Percentiles rank a stretch among this genome's conserved stretches.
Evolutionary conservation across 64 coral and sea anemone species (phyloP).

Genomic region (Cladopsammia gracilis): DNA sequence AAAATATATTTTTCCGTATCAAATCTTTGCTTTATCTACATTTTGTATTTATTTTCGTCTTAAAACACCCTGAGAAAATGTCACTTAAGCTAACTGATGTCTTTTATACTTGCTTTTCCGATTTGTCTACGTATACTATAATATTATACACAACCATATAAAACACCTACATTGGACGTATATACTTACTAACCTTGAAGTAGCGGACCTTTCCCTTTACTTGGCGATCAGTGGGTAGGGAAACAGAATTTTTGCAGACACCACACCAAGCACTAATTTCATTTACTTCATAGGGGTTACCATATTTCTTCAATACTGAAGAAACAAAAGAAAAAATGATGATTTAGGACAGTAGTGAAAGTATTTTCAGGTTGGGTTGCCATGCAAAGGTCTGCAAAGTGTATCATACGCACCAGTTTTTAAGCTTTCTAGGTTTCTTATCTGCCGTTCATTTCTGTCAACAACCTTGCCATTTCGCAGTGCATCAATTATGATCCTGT

Average conservation of each 20-base stretch:
- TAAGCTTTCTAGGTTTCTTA: conserved; percentile 36
- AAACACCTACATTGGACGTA: too few relatives aligned
- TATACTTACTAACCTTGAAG: conserved; percentile 69
- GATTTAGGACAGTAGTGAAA: conserved; percentile 2
- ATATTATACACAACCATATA: too few relatives aligned
- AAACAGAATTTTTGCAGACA: conserved; percentile 36
- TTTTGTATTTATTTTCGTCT: background rate
- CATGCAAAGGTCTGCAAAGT: conserved; percentile 17
- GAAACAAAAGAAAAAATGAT: conserved; percentile 3
- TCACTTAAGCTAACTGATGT: too few relatives aligned
- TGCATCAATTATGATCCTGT: conserved; percentile 11
- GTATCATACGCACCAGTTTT: conserved; percentile 38
- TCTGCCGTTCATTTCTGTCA: conserved; percentile 14
- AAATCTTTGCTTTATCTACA: conserved; percentile 16
- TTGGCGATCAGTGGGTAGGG: conserved; percentile 52
- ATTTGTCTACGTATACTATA: too few relatives aligned
- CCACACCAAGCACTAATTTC: conserved; percentile 62
- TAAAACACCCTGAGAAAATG: too few relatives aligned
- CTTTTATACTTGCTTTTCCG: too few relatives aligned
- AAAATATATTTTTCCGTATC: too few relatives aligned
- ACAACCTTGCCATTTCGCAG: conserved; percentile 15
- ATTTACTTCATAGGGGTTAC: conserved; percentile 36
- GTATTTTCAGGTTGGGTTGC: background rate
- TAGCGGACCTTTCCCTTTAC: conserved; percentile 73
- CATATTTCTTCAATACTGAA: conserved; percentile 65